Percentiles rank a stretch among this genome's conserved stretches.
Conservation (phyloP, 2,113 vertebrate species). For the Pycnonotus jocosus region DNA sequence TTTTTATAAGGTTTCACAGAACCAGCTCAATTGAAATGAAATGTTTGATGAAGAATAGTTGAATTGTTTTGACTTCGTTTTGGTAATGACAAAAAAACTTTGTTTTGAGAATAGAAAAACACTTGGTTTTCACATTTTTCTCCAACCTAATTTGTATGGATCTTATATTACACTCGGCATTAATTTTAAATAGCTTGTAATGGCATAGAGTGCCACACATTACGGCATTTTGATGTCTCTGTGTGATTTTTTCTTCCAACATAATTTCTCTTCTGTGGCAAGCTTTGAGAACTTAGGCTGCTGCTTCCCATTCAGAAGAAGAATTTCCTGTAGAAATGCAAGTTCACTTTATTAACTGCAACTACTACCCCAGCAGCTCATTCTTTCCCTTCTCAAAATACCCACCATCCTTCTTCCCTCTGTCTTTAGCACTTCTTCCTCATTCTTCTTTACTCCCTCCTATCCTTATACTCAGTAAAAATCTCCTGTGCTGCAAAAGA, state of each 20-base stretch:
- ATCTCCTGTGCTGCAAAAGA: not conserved
- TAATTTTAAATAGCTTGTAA: constrained; percentile 25
- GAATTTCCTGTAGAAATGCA: not conserved
- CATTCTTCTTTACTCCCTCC: not conserved
- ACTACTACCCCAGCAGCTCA: not conserved
- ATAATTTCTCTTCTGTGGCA: not conserved
- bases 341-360: not conserved
- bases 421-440: not conserved
- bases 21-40: not conserved
- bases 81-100: constrained; percentile 8
- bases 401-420: not conserved
- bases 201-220: not conserved
- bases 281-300: not conserved
- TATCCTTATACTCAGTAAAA: not conserved
- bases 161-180: not conserved
- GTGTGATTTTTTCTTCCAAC: not conserved
- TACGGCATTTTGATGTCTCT: not conserved
- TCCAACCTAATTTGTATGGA: not conserved
- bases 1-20: not conserved
- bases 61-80: constrained; percentile 36
- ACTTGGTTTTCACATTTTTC: not conserved
- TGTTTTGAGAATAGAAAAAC: not conserved
- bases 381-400: not conserved
- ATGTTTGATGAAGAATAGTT: not conserved
- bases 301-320: not conserved